These are phyloP conservation scores for Drosophila mauritiana DNA, from an alignment of 1,140 invertebrate genomes.

Conservation along the genomic window DNA sequence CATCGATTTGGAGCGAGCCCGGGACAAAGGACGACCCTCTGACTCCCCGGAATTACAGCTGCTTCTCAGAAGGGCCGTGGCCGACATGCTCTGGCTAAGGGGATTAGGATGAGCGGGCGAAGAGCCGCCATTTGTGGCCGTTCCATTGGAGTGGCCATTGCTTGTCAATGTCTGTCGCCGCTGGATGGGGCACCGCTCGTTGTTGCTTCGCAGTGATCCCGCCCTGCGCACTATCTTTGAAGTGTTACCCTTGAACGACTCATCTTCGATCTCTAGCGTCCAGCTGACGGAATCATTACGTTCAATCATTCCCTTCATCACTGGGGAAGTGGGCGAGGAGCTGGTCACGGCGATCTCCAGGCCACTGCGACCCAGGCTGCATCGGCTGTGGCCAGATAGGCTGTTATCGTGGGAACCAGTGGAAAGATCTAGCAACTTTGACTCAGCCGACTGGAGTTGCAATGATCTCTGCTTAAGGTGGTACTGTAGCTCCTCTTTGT, in stretches of 20 bases:
- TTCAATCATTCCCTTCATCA: constrained; percentile 92
- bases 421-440: constrained; percentile 66
- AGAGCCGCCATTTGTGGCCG: constrained; percentile 37
- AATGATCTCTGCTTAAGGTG: constrained; percentile 90
- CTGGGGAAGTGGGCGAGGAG: constrained; percentile 87
- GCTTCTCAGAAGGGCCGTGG: constrained; percentile 78
- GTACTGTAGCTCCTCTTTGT: constrained; percentile 95
- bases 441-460: constrained; percentile 64
- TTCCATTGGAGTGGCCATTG: constrained; percentile 51
- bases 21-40: constrained; percentile 47
- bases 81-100: constrained; percentile 86
- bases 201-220: constrained; percentile 85
- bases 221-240: constrained; percentile 87
- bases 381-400: constrained; percentile 4
- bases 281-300: constrained; percentile 93
- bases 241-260: constrained; percentile 88
- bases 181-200: constrained; percentile 77
- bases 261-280: constrained; percentile 90
- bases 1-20: constrained; percentile 77
- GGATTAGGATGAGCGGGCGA: constrained; percentile 77
- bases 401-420: constrained; percentile 37
- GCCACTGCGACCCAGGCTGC: constrained; percentile 29
- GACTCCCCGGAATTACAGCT: constrained; percentile 46
- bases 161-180: constrained; percentile 83
- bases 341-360: constrained; percentile 29